Percentiles rank a stretch among this genome's conserved stretches.
phyloP scores from a whole-genome alignment of 1,140 invertebrate genomes.

The Helicoverpa zea region DNA sequence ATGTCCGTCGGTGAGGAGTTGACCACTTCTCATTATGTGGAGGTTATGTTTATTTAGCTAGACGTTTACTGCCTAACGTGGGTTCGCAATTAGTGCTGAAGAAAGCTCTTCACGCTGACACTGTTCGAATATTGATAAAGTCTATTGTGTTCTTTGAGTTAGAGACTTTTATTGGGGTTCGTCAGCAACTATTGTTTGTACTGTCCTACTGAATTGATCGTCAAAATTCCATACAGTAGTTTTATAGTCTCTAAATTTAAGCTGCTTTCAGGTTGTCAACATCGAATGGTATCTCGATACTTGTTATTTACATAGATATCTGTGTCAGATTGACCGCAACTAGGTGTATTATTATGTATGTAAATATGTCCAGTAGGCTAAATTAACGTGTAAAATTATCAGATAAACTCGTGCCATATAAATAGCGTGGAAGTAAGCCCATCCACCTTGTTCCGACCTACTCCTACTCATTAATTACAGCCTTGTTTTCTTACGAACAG shows the following conservation, averaged over 20 bases:
- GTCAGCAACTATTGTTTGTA: too few species aligned
- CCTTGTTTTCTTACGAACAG: slow-evolving; percentile 10
- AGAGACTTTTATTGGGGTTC: too few species aligned
- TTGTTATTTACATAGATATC: background rate
- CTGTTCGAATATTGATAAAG: too few species aligned
- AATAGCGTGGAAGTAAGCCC: background rate
- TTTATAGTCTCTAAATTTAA: too few species aligned
- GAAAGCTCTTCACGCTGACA: too few species aligned
- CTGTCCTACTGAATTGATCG: too few species aligned
- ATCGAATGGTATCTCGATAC: too few species aligned
- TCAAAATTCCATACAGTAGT: too few species aligned
- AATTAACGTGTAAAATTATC: background rate
- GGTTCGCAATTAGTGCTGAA: background rate
- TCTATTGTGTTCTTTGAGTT: too few species aligned
- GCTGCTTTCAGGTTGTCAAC: too few species aligned
- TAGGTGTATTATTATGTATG: too few species aligned
- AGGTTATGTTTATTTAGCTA: background rate
- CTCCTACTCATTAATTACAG: slow-evolving; percentile 20
- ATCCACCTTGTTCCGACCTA: background rate
- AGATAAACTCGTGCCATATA: background rate
- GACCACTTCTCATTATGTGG: background rate
- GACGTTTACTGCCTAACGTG: slow-evolving; percentile 19
- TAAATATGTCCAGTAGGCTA: background rate
- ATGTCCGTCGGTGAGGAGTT: background rate
- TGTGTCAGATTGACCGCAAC: background rate